Base-by-base conservation (phyloP, 2,113 vertebrate genomes). In the Calonectris borealis region DNA sequence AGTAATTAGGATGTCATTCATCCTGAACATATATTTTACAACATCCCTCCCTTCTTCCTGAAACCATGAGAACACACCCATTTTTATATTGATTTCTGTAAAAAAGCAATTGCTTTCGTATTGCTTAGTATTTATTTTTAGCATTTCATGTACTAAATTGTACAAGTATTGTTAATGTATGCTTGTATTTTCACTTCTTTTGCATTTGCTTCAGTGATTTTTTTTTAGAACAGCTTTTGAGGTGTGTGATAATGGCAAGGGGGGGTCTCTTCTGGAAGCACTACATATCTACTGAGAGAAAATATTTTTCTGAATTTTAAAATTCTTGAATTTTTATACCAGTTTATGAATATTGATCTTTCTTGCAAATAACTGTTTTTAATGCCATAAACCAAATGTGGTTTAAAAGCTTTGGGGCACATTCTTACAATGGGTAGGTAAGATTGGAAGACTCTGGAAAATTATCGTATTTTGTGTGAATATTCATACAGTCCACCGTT, bases 1-100 rank as follows among this genome's bases (percentile, higher is more conserved):
- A 93, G 65, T 68, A 92, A 96, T 94, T 90, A 92, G 86, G 32
- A 71, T 93, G 77, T 84, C 90, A 95, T 92, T 94, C 83, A 83
- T 90, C 72, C 69, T 90, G 32, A 79, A 86, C 48, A n/a, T 83
- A 7, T 20, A 72, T 83, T 91, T 87, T 93, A 76, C 44, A 77
- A 32, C 27, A 48, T 81, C 29, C 24, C 16, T 88, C 58, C 32
- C 19, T 11, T 16, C 75, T 92, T 92, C 72, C 86, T 83, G 44
- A 88, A 95, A 83, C n/a, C n/a, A 38, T 60, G n/a, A 84, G 60
- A 85, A 92, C 16, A 36, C 49, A 34, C 20, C 86, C 14, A 11
- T 84, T 78, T 80, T 71, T 40, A 27, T 64, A 65, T n/a, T 85
- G 32, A 65, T 80, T 72, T 87, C 65, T 51, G 7, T n/a, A 27